Base-by-base conservation (phyloP, 2,888 invertebrate species). In the Eubasilissa splendida region DNA sequence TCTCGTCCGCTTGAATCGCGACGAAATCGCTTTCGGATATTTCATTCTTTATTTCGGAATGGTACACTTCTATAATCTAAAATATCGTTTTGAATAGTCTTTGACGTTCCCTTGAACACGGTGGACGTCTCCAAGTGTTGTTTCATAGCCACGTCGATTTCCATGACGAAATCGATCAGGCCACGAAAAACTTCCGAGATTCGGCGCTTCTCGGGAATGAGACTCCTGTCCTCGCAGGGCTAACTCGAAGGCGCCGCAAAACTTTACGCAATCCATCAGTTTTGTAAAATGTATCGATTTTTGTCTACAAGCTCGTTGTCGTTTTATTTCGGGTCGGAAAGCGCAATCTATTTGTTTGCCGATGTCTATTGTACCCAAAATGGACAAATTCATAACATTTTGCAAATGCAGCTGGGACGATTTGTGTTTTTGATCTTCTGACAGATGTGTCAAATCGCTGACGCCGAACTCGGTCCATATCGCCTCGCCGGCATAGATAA, bases 201-300 rank as follows among this genome's bases (percentile, higher is more conserved):
- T 76, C 77, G 73, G 14, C 85, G 85, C 22, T 63, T 58, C 54
- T 84, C 82, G 22, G 80, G 22, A 84, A 84, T 86, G 86, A 22
- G 22, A 22, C 80, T 86, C 85, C 80, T 86, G 85, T 56, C 85
- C 86, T 31, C 85, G 80, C 9, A 86, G 79, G 8, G 86, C 85
- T 7, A 86, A 75, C 83, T 87, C 86, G 82, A 85, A 86, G n/a
- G 82, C 84, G 7, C 85, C 85, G 84, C 86, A 87, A 85, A 86
- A 86, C 76, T 85, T 84, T 22, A 87, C 84, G 80, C 85, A 86
- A 70, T 86, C 80, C 14, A 86, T 86, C 71, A 86, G 84, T 84
- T 85, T 85, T 2, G 84, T 81, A 86, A 82, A 58, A 85, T 81
- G 56, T 84, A 82, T 22, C 22, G 22, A 22, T 22, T 22, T 22